Evolutionary conservation across 2,888 invertebrate species (phyloP).

Genomic region (Sycophila texana): DNA sequence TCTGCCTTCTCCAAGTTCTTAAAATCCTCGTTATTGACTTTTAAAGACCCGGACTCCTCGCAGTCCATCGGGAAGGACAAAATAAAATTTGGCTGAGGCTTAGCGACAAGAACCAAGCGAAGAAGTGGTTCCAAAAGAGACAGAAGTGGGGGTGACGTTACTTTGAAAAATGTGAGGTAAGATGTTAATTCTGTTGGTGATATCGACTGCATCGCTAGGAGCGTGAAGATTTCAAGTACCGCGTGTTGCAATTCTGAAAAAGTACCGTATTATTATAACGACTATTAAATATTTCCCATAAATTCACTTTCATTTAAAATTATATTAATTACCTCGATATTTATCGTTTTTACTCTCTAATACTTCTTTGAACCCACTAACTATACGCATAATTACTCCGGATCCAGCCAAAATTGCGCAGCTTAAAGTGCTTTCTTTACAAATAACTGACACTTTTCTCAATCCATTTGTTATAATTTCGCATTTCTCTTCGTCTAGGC

Average conservation of each 20-base stretch:
- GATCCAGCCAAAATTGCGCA: conserved; percentile 74
- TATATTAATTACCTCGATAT: conserved; percentile 65
- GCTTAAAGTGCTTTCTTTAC: conserved; percentile 74
- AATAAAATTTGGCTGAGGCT: conserved; percentile 79
- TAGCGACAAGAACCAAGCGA: conserved; percentile 76
- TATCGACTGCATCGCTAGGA: conserved; percentile 78
- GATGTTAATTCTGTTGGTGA: conserved; percentile 78
- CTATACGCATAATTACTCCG: conserved; percentile 71
- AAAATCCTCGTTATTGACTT: conserved; percentile 57
- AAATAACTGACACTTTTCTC: conserved; percentile 72
- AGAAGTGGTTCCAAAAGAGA: conserved; percentile 78
- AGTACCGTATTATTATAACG: not conserved
- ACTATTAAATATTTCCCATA: not conserved
- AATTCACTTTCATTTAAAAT: not conserved
- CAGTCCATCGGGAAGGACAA: conserved; percentile 77
- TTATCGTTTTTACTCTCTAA: conserved; percentile 67
- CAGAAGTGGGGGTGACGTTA: conserved; percentile 77
- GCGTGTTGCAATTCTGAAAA: conserved; percentile 81
- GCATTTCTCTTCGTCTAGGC: conserved; percentile 66
- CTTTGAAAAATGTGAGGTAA: conserved; percentile 80
- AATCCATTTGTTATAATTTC: conserved; percentile 69
- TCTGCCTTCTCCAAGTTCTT: conserved; percentile 70
- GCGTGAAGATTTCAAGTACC: conserved; percentile 80
- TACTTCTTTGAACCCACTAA: conserved; percentile 72
- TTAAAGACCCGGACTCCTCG: not conserved